phyloP scores from a whole-genome alignment of 2,888 invertebrate genomes.

The Ecliptopera silaceata region DNA sequence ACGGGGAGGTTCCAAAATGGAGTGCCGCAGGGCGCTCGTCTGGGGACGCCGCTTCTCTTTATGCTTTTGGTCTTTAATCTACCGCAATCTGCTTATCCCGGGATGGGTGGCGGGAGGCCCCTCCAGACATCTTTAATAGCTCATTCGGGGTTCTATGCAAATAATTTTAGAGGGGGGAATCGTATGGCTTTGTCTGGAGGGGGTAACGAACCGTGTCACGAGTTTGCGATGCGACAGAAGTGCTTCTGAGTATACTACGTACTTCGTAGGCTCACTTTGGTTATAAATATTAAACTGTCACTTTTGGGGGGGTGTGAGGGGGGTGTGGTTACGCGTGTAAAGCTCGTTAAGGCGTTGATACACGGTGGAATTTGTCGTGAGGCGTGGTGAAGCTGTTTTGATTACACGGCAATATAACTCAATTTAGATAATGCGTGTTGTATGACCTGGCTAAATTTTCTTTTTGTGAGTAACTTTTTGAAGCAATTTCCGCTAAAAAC shows the following conservation, averaged over 20 bases:
- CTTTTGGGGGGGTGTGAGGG: constrained; percentile 44
- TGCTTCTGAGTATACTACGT: constrained; percentile 53
- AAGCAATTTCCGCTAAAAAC: no score
- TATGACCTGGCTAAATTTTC: neutral
- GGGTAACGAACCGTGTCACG: constrained; percentile 79
- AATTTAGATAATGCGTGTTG: constrained; percentile 18
- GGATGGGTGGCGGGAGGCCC: constrained; percentile 61
- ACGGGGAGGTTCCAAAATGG: constrained; percentile 65
- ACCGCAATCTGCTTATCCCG: constrained; percentile 82
- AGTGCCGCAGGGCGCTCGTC: constrained; percentile 54
- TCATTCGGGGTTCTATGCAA: constrained; percentile 82
- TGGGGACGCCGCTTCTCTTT: constrained; percentile 63
- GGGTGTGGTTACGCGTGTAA: constrained; percentile 67
- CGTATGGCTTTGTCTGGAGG: constrained; percentile 81
- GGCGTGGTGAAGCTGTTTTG: constrained; percentile 45
- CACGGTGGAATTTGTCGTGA: constrained; percentile 48
- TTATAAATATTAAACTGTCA: constrained; percentile 77
- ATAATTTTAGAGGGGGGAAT: constrained; percentile 77
- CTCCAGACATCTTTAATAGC: constrained; percentile 80
- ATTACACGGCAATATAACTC: constrained; percentile 27
- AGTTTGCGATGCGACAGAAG: constrained; percentile 76
- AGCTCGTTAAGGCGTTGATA: constrained; percentile 61
- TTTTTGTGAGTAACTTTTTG: neutral
- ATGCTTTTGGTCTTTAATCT: constrained; percentile 81
- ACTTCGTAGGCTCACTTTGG: constrained; percentile 67